Percentiles rank a stretch among this genome's conserved stretches.
Conservation (phyloP, 1,140 invertebrate genomes). For the Sesamia nonagrioides region DNA sequence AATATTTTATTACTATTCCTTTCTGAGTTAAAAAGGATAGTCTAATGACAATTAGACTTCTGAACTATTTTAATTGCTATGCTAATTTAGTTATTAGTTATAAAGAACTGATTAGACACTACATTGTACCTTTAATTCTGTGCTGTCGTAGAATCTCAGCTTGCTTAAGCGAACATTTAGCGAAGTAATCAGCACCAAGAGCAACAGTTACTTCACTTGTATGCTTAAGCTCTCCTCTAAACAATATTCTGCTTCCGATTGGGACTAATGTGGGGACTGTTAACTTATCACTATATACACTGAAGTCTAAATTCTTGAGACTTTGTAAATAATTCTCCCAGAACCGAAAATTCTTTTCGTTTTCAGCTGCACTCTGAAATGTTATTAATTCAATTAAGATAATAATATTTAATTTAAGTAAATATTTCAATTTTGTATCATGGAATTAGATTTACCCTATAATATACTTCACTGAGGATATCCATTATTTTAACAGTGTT, state of each 20-base stretch:
- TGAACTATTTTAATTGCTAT: background rate
- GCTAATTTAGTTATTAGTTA: background rate
- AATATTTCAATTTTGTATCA: background rate
- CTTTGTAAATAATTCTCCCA: slow-evolving; percentile 79
- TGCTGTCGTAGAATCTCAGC: slow-evolving; percentile 89
- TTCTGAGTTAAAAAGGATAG: background rate
- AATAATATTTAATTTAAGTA: background rate
- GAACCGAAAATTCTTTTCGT: slow-evolving; percentile 73
- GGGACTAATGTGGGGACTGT: slow-evolving; percentile 89
- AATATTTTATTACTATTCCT: background rate
- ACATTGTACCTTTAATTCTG: slow-evolving; percentile 87
- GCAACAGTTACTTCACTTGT: slow-evolving; percentile 93
- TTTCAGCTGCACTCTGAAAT: slow-evolving; percentile 75
- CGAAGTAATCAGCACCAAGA: slow-evolving; percentile 92
- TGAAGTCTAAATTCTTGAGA: slow-evolving; percentile 72
- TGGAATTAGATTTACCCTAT: slow-evolving; percentile 51
- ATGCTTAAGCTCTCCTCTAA: slow-evolving; percentile 91
- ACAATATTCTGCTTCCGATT: slow-evolving; percentile 90
- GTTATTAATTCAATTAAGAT: slow-evolving; percentile 3
- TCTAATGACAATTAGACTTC: no score
- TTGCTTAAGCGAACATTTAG: slow-evolving; percentile 90
- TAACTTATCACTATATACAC: slow-evolving; percentile 74
- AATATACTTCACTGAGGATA: slow-evolving; percentile 54
- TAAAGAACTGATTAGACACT: no score
- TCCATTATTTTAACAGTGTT: slow-evolving; percentile 49